Evolutionary conservation across 2,888 invertebrate species (phyloP).

Genomic region (Epinotia ramella): DNA sequence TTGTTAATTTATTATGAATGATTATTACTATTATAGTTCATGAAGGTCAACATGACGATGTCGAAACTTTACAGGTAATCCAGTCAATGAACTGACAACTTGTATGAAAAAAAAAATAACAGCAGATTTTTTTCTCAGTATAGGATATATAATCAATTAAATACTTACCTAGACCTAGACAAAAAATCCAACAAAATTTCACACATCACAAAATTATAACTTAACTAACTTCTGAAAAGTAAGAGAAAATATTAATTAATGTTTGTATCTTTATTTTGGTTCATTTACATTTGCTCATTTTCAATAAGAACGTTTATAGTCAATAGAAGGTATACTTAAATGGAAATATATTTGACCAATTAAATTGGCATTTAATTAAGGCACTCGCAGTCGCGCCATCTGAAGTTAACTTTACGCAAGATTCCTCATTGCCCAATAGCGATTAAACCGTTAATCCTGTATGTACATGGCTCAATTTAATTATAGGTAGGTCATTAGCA

Average conservation of each 20-base stretch:
- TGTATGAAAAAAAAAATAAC: too few relatives aligned
- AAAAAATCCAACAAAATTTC: too few relatives aligned
- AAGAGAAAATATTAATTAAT: not conserved
- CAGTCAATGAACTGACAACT: too few relatives aligned
- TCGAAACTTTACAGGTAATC: too few relatives aligned
- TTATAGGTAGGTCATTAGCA: not conserved
- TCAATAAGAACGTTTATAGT: conserved; percentile 3
- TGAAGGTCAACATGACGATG: too few relatives aligned
- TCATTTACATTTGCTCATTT: not conserved
- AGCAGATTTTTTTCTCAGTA: too few relatives aligned
- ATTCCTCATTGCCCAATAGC: not conserved
- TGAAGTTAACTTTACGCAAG: conserved; percentile 14
- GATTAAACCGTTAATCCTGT: not conserved
- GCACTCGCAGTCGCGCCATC: not conserved
- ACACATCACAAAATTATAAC: too few relatives aligned
- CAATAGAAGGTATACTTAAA: not conserved
- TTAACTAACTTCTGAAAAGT: not conserved
- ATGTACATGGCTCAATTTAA: not conserved
- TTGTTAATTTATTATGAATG: too few relatives aligned
- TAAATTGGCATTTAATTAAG: conserved; percentile 27
- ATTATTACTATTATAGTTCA: too few relatives aligned
- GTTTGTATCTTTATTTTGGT: too few relatives aligned
- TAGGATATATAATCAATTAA: too few relatives aligned
- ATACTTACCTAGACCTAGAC: too few relatives aligned
- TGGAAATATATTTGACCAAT: conserved; percentile 17